These are phyloP conservation scores for Hydractinia echinata DNA, from an alignment of 30 jellyfish, hydroid and myxozoan species.

Conservation along the genomic window DNA sequence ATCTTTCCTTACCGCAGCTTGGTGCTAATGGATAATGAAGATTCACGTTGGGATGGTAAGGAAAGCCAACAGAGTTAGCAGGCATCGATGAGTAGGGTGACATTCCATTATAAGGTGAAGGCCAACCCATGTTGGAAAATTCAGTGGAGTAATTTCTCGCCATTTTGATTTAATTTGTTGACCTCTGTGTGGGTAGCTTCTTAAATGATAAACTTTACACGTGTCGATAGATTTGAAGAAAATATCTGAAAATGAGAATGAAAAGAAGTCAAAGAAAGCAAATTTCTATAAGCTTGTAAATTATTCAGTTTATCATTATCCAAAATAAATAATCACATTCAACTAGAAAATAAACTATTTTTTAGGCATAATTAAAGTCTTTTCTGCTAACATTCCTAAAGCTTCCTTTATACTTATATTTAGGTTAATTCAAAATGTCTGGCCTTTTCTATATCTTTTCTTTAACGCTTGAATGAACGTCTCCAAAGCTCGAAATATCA, in stretches of 20 bases:
- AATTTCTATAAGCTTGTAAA: neutral
- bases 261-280: neutral
- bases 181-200: neutral
- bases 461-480: too few species aligned
- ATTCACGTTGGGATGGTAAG: conserved; percentile 96
- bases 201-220: neutral
- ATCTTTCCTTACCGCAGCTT: conserved; percentile 74
- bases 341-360: neutral
- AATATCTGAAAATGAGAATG: neutral
- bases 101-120: conserved; percentile 81
- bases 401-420: too few species aligned
- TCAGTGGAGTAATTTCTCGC: conserved; percentile 37
- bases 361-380: too few species aligned
- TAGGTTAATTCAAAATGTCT: too few species aligned
- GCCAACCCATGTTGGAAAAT: conserved; percentile 82
- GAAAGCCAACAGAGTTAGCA: conserved; percentile 86
- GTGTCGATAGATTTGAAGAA: neutral
- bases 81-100: conserved; percentile 96
- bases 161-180: conserved; percentile 2
- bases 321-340: neutral
- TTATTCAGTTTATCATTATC: too few species aligned
- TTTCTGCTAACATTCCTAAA: too few species aligned
- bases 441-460: too few species aligned
- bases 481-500: too few species aligned
- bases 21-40: conserved; percentile 96